Base-by-base conservation (phyloP, 2,113 vertebrate species). In the Empidonax traillii region DNA sequence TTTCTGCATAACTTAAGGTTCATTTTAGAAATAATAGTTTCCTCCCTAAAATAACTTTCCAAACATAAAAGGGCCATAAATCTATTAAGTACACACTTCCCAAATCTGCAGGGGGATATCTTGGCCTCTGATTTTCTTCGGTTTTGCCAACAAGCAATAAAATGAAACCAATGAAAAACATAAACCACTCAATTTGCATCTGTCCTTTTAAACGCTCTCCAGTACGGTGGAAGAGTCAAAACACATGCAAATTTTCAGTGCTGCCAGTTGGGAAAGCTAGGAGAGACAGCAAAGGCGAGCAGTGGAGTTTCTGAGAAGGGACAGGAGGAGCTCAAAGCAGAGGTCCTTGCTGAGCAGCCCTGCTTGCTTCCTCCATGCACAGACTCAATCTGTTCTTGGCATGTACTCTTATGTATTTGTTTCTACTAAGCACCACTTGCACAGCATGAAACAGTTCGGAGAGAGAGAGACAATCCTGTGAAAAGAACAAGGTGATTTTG, bases 121-220 rank as follows among this genome's bases (percentile, higher is more conserved):
- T 30, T 68, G 77, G 90, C 86, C 69, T 78, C 72, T 30, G 28
- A 71, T 81, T 72, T 80, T 88, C 56, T 84, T 61, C 61, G 37
- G 52, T 80, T 95, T 94, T 81, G 93, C 85, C 88, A 93, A 78
- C 28, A 33, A 46, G 88, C 62, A 94, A 84, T 87, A 89, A 89
- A 94, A 82, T 2, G 4, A 93, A 94, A 88, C 79, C 66, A 90
- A 89, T 27, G 49, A 85, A 88, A 82, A 92, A 71, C 35, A 68
- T 30, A 80, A 83, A 67, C 21, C 44, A 88, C 72, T 53, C 68
- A 63, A 55, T 89, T 81, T 81, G 49, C 83, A 61, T 63, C 49
- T 20, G 2, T 71, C 51, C 63, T 96, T 81, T 83, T 49, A 79
- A 95, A 80, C 28, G 51, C 37, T 55, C 67, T 84, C 46, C 35